Base-by-base conservation (phyloP, 2,113 vertebrate species). In the Nipponia nippon region DNA sequence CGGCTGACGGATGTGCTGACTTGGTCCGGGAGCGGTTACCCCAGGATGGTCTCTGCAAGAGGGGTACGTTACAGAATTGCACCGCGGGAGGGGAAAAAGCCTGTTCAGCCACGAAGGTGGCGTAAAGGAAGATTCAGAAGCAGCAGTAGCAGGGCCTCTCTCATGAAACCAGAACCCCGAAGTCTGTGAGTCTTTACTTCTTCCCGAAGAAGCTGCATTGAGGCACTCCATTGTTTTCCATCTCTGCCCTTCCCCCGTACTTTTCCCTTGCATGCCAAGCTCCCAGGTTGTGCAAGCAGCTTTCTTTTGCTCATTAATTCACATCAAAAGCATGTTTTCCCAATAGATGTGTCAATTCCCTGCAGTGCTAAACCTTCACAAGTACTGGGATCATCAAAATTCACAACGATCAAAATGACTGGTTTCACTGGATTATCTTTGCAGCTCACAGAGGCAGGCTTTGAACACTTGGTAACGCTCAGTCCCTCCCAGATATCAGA, bases 221-320 rank as follows among this genome's bases (percentile, higher is more conserved):
- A 93, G 42, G 59, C 55, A 62, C 23, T 59, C 46, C 67, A 87
- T 83, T 91, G 81, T 84, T 82, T 67, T 84, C 78, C 21, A 16
- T 49, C 56, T 75, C 91, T 82, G 91, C 89, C 84, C 70, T 84
- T 93, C 72, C 83, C 89, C 32, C 1, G 59, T 32, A 22, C n/a
- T 86, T 72, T 71, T 62, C 69, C 44, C 30, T 93, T 25, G 27
- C 73, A 78, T 56, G 69, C 89, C 95, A 95, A 93, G 47, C 87
- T 91, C 69, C 23, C 23, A 6, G 27, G 49, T 95, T 96, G 90
- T 56, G 89, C 91, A 96, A 96, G 95, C 77, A 76, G 78, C 91
- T 95, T 87, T 47, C 87, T 76, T 89, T 89, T 76, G 87, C 83
- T 96, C 66, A 47, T 91, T 96, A 93, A 66, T 86, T 88, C 38